Evolutionary conservation across 2,113 vertebrate species (phyloP), one percentile per base, ranked within the genome.

Genomic region (Caloenas nicobarica): DNA sequence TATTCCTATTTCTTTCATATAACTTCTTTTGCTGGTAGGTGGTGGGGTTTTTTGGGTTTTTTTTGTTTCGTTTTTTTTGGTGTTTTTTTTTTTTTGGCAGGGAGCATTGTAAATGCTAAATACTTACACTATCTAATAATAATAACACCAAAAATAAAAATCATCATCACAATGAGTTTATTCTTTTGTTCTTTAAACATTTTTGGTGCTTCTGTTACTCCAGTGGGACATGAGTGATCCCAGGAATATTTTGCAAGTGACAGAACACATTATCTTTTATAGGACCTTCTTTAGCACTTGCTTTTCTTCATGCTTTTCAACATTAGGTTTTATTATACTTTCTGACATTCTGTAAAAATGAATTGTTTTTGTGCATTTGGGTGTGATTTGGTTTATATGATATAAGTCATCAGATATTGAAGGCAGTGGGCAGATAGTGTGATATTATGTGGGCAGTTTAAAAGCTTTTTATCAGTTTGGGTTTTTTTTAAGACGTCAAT

Each of bases 161-260:
- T 56, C 0, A 10, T 40, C 8, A 7, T 81, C 71, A n/a, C 2
- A 44, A 31, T 0, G 0, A 26, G 31, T 48, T 73, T n/a, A 48
- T 29, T 62, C 33, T 62, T 68, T 68, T 38, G 40, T 29, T 62
- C 36, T 69, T 68, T 18, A 80, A n/a, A 6, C 3, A 28, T 54
- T 65, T 85, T 77, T 81, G 7, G 6, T 81, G 13, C 13, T 65
- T 76, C 18, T 54, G 3, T 36, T 81, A 21, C 10, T 70, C 44
- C 33, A 34, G 3, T 31, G 31, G 50, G 8, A 57, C 13, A 48
- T 40, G 17, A 71, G 8, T 48, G 14, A 65, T 64, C 17, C 33
- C 21, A 76, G 42, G 15, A 58, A 46, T 62, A 56, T 60, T 76
- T 72, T 88, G 18, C 16, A 71, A 79, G 9, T 70, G 24, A 62